phyloP scores from a whole-genome alignment of 2,797 vertebrate species.

The Calcarius lapponicus region DNA sequence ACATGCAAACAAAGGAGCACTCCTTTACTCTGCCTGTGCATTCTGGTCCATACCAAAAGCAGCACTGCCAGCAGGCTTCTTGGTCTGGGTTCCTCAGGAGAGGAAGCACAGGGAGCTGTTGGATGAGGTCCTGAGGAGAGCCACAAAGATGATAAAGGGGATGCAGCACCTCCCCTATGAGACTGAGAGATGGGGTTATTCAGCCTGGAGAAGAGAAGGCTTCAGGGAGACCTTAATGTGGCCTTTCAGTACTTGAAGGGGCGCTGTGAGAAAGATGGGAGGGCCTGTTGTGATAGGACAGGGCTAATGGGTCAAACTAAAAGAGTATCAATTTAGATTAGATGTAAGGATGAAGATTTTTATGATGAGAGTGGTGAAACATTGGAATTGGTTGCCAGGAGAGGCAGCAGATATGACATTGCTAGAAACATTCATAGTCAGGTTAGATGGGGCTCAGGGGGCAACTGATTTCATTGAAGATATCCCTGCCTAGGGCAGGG shows the following conservation, averaged over 20 bases:
- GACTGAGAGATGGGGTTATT: background rate
- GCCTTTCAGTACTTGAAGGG: background rate
- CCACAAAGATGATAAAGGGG: background rate
- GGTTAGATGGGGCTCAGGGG: background rate
- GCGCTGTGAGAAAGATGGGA: background rate
- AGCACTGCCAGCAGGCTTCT: background rate
- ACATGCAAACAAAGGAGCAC: background rate
- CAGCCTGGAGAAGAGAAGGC: background rate
- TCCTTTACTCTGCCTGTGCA: background rate
- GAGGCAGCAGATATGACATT: background rate
- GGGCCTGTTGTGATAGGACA: background rate
- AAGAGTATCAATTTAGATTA: background rate
- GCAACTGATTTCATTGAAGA: background rate
- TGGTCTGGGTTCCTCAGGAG: background rate
- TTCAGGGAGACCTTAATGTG: background rate
- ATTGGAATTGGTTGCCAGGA: background rate
- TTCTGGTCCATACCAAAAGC: background rate
- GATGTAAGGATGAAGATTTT: background rate
- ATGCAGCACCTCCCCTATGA: background rate
- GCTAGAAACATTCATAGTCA: background rate
- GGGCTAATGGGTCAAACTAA: background rate
- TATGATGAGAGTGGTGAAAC: background rate
- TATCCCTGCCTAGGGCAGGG: background rate
- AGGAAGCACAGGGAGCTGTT: background rate
- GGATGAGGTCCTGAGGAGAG: background rate